Conservation (phyloP, 2,113 vertebrate species). For the Scomber japonicus region DNA sequence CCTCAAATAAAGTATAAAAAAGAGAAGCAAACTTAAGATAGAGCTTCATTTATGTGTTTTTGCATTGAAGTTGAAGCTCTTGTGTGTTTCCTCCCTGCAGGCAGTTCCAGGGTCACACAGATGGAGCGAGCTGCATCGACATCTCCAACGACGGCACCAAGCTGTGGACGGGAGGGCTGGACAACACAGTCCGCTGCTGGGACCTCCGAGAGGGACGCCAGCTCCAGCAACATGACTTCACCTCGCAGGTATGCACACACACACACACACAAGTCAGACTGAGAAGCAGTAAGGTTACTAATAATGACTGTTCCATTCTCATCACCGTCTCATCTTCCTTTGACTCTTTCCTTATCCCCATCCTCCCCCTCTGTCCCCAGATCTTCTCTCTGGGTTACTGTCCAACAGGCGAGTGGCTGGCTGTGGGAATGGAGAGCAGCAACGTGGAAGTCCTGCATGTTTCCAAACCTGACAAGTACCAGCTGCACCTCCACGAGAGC, state of each 20-base stretch:
- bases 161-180: conserved; percentile 87
- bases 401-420: conserved; percentile 90
- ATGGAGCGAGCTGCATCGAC: conserved; percentile 87
- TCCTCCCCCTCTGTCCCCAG: conserved; percentile 59
- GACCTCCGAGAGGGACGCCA: conserved; percentile 86
- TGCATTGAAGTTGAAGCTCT: too few species aligned
- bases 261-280: neutral
- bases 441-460: conserved; percentile 90
- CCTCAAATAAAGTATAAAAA: too few species aligned
- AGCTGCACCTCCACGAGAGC: conserved; percentile 92
- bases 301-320: neutral
- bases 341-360: neutral
- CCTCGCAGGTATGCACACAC: conserved; percentile 78
- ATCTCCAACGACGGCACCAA: conserved; percentile 88
- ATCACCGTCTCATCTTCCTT: neutral
- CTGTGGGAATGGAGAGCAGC: conserved; percentile 91
- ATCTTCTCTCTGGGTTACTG: conserved; percentile 92
- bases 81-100: conserved; percentile 53
- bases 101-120: conserved; percentile 88
- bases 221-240: conserved; percentile 87
- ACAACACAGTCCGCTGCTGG: conserved; percentile 88
- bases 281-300: neutral
- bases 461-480: conserved; percentile 90
- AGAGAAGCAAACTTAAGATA: too few species aligned
- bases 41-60: too few species aligned